Percentiles rank a stretch among this genome's conserved stretches.
phyloP scores from a whole-genome alignment of 2,888 invertebrate species.

The Sicus ferrugineus region DNA sequence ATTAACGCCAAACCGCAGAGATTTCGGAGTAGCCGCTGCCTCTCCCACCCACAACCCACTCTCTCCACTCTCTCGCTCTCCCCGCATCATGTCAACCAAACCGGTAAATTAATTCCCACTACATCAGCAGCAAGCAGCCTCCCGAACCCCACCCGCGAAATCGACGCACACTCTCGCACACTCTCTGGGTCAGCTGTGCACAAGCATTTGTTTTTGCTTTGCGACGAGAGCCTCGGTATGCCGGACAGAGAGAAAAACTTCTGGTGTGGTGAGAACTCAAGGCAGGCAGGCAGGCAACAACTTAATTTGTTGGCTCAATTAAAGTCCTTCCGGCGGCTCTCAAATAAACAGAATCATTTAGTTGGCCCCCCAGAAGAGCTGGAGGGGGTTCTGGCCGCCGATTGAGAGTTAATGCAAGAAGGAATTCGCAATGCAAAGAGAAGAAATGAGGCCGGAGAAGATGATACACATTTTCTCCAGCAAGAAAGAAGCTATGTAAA shows the following conservation, averaged over 20 bases:
- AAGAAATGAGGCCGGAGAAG: not conserved
- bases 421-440: not conserved
- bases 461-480: not conserved
- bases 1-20: no score
- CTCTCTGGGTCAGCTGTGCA: not conserved
- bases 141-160: no score
- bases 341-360: constrained; percentile 15
- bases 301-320: constrained; percentile 28
- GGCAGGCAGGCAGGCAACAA: constrained; percentile 11
- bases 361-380: not conserved
- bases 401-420: not conserved
- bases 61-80: not conserved
- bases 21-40: no score
- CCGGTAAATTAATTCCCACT: no score
- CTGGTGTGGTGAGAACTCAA: not conserved
- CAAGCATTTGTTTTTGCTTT: not conserved
- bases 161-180: not conserved
- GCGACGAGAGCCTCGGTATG: no score
- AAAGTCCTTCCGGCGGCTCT: constrained; percentile 22
- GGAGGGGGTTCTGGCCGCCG: not conserved
- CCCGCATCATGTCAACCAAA: no score
- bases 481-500: not conserved
- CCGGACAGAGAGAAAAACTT: no score
- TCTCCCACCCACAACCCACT: no score
- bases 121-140: no score